Evolutionary conservation across 2,113 vertebrate genomes (phyloP).

Genomic region (Microcebus griseorufus): DNA sequence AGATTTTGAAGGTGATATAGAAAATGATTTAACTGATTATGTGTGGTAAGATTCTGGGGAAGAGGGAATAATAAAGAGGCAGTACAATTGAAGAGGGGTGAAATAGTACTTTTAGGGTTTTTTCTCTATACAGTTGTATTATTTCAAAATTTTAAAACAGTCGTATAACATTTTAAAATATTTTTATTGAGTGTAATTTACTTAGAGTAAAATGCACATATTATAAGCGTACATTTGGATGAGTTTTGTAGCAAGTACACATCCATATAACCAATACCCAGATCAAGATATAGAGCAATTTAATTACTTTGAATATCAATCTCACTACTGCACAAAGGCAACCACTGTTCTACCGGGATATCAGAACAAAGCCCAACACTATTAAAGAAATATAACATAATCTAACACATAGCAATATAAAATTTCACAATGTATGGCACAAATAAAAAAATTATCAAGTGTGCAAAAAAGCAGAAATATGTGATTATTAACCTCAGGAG

Average conservation of each 20-base stretch:
- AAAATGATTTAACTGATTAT: not conserved
- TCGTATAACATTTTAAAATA: not conserved
- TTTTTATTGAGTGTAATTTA: not conserved
- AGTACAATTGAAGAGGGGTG: not conserved
- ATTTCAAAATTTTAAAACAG: not conserved
- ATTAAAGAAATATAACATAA: not conserved
- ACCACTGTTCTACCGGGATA: not conserved
- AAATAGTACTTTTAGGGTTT: not conserved
- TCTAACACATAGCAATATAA: not conserved
- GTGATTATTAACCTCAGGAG: not conserved
- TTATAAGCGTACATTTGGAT: not conserved
- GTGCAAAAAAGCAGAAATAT: not conserved
- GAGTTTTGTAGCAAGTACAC: not conserved
- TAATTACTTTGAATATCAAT: not conserved
- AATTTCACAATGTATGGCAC: not conserved
- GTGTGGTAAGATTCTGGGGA: not conserved
- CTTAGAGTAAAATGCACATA: not conserved
- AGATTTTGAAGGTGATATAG: not conserved
- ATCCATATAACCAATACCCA: not conserved
- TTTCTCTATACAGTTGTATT: not conserved
- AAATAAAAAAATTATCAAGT: not conserved
- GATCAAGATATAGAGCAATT: not conserved
- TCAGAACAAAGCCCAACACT: not conserved
- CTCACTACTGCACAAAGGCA: not conserved
- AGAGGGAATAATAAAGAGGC: not conserved